Evolutionary conservation across 1,140 invertebrate species (phyloP).

Genomic region (Drosophila bifasciata): DNA sequence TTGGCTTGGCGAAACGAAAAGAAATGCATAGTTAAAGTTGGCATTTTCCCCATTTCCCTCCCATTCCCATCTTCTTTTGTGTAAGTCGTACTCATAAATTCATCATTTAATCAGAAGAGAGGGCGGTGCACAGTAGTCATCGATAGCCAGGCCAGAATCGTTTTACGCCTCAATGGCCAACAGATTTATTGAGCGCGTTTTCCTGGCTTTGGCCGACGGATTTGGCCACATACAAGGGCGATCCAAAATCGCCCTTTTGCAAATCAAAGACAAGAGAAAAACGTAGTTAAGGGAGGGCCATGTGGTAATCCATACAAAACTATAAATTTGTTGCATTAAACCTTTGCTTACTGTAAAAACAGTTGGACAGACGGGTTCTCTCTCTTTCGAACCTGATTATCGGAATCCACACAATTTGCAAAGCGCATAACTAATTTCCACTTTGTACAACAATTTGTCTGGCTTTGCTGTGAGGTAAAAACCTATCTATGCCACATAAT

Average conservation of each 20-base stretch:
- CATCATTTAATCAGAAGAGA: conserved; percentile 57
- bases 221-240: conserved; percentile 13
- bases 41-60: conserved; percentile 28
- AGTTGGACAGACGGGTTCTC: too few relatives aligned
- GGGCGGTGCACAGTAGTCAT: conserved; percentile 29
- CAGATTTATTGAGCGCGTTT: conserved; percentile 68
- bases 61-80: conserved; percentile 2
- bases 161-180: conserved; percentile 64
- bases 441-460: conserved; percentile 30
- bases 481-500: conserved; percentile 65
- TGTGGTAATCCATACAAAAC: too few relatives aligned
- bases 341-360: too few relatives aligned
- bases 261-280: conserved; percentile 36
- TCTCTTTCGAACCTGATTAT: too few relatives aligned
- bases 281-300: neutral
- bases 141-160: conserved; percentile 51
- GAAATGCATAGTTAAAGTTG: conserved; percentile 66
- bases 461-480: conserved; percentile 35
- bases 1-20: conserved; percentile 28
- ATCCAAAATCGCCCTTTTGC: conserved; percentile 5
- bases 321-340: too few relatives aligned
- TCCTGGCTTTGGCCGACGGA: conserved; percentile 28
- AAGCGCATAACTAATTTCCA: conserved; percentile 6
- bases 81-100: conserved; percentile 62
- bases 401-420: conserved; percentile 1